Percentiles rank a stretch among this genome's conserved stretches.
Evolutionary conservation across 2,113 vertebrate species (phyloP).

Genomic region (Nycticryphes semicollaris): DNA sequence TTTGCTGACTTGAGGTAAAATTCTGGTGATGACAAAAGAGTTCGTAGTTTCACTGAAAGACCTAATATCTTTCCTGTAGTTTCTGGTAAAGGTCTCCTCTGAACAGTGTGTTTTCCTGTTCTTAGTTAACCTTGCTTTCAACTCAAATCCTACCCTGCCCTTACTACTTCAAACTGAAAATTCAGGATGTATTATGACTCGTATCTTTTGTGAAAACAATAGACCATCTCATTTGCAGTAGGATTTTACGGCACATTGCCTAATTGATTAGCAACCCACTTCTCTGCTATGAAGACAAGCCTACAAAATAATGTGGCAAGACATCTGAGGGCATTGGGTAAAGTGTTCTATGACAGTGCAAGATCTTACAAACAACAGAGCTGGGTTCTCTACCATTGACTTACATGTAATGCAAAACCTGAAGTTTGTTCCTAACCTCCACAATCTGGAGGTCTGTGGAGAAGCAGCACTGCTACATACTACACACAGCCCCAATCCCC

Average conservation of each 20-base stretch:
- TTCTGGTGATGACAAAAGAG: neutral
- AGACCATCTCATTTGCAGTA: neutral
- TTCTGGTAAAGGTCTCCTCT: neutral
- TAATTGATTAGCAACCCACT: neutral
- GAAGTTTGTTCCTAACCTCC: neutral
- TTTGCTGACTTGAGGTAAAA: neutral
- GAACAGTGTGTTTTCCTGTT: neutral
- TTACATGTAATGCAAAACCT: neutral
- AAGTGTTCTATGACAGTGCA: neutral
- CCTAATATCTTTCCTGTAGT: neutral
- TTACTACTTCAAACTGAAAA: neutral
- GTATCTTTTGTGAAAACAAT: neutral
- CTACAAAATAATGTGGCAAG: neutral
- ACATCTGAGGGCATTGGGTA: neutral
- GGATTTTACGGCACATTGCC: neutral
- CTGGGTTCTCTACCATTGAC: neutral
- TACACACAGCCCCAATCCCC: neutral
- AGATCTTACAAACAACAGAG: neutral
- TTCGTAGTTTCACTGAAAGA: neutral
- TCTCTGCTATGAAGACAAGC: neutral
- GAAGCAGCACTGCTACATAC: neutral
- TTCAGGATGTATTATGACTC: neutral
- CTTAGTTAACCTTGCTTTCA: neutral
- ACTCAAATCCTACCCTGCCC: neutral
- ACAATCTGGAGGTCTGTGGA: rapidly evolving